phyloP scores from a whole-genome alignment of 2,888 invertebrate genomes.

The Microctonus hyperodae region DNA sequence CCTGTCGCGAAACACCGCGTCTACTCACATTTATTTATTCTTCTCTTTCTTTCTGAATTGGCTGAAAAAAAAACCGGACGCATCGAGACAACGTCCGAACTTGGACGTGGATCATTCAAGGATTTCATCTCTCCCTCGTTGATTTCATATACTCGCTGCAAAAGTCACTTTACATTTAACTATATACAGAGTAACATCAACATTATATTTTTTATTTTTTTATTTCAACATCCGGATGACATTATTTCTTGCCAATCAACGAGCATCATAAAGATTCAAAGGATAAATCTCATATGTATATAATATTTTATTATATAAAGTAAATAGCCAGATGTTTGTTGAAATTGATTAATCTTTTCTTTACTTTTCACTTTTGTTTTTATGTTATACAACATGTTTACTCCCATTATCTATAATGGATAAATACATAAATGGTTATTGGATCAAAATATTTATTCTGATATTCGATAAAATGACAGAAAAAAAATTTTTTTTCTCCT shows the following conservation, averaged over 20 bases:
- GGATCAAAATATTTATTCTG: too few species aligned
- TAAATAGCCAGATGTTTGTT: background rate
- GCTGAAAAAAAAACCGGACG: slow-evolving; percentile 23
- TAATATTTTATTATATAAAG: slow-evolving; percentile 22
- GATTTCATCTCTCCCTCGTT: slow-evolving; percentile 24
- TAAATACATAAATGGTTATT: too few species aligned
- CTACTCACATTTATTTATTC: background rate
- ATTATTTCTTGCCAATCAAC: slow-evolving; percentile 49
- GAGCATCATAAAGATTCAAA: slow-evolving; percentile 17
- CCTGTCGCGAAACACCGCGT: slow-evolving; percentile 15
- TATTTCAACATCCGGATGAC: slow-evolving; percentile 41
- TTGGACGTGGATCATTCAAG: slow-evolving; percentile 31
- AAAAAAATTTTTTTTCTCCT: too few species aligned
- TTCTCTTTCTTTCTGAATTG: background rate
- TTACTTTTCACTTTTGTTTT: slow-evolving; percentile 4
- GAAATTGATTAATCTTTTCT: slow-evolving; percentile 6
- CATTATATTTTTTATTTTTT: slow-evolving; percentile 35
- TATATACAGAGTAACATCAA: slow-evolving; percentile 22
- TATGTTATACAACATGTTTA: background rate
- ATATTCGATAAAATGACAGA: slow-evolving; percentile 7
- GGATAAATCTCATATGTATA: slow-evolving; percentile 24
- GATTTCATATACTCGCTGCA: slow-evolving; percentile 2
- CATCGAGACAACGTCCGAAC: slow-evolving; percentile 19
- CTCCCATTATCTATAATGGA: too few species aligned
- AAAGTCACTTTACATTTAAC: background rate